phyloP scores from a whole-genome alignment of 2,113 vertebrate genomes.

The Fukomys damarensis region DNA sequence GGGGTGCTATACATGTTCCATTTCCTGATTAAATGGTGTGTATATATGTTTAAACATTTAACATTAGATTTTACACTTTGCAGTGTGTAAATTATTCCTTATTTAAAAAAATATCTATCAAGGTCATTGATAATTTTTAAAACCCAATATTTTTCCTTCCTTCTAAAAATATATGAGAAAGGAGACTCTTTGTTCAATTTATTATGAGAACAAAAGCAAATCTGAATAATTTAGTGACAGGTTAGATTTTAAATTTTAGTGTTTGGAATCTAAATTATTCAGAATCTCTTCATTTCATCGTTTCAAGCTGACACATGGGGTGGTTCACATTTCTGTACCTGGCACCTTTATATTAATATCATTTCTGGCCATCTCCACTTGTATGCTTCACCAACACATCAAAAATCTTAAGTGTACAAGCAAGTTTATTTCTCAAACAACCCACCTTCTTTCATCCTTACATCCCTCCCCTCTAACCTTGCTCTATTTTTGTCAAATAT shows the following conservation, averaged over 20 bases:
- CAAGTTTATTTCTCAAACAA: not conserved
- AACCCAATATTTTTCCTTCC: not conserved
- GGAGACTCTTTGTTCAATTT: not conserved
- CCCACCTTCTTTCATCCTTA: not conserved
- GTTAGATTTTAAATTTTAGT: conserved; percentile 32
- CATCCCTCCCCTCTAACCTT: not conserved
- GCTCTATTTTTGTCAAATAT: not conserved
- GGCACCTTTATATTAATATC: not conserved
- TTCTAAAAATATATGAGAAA: not conserved
- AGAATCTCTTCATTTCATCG: conserved; percentile 37
- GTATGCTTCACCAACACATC: not conserved
- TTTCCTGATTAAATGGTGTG: not conserved
- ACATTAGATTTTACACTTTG: not conserved
- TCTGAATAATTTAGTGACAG: conserved; percentile 52
- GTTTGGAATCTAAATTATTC: conserved; percentile 53
- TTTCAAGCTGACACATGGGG: not conserved
- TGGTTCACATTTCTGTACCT: conserved; percentile 14
- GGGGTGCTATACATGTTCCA: not conserved
- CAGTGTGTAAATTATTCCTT: not conserved
- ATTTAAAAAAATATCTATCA: not conserved
- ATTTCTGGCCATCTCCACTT: not conserved
- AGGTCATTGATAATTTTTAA: not conserved
- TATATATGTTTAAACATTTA: not conserved
- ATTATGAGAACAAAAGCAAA: conserved; percentile 41
- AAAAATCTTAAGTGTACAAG: not conserved